These are phyloP conservation scores for Myiothlypis coronata DNA, from an alignment of 2,797 vertebrate genomes.

Conservation along the genomic window DNA sequence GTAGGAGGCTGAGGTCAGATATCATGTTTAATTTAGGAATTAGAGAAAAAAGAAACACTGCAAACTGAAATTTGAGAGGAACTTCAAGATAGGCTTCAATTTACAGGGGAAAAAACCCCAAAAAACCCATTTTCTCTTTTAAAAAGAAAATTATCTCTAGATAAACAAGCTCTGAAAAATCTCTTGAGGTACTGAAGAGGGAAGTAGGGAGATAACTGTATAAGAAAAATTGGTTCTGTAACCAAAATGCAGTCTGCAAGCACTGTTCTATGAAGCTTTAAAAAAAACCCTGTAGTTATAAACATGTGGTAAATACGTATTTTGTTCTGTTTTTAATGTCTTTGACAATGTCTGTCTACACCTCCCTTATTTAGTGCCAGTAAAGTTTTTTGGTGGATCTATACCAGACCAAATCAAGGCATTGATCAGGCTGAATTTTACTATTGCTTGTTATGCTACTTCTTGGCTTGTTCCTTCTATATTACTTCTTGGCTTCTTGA, in stretches of 20 bases:
- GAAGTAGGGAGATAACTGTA: not conserved
- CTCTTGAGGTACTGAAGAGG: not conserved
- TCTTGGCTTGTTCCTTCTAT: not conserved
- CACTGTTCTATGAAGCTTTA: not conserved
- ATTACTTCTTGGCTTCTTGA: not conserved
- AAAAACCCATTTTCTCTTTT: not conserved
- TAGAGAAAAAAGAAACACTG: not conserved
- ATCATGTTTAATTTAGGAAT: not conserved
- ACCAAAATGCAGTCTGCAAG: not conserved
- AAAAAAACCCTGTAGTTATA: not conserved
- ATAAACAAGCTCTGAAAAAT: not conserved
- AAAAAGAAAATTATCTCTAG: not conserved
- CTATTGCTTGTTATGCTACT: not conserved
- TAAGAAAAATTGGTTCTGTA: not conserved
- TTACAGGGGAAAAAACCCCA: not conserved
- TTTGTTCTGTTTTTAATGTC: not conserved
- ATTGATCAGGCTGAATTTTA: not conserved
- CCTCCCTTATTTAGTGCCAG: not conserved
- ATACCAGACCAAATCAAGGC: not conserved
- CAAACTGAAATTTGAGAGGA: not conserved
- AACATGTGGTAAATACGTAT: not conserved
- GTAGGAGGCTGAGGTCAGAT: not conserved
- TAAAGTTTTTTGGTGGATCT: not conserved
- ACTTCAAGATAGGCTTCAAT: not conserved
- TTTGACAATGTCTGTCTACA: not conserved